Conservation (phyloP, 2,888 invertebrate genomes). For the Eilema griseolum region DNA sequence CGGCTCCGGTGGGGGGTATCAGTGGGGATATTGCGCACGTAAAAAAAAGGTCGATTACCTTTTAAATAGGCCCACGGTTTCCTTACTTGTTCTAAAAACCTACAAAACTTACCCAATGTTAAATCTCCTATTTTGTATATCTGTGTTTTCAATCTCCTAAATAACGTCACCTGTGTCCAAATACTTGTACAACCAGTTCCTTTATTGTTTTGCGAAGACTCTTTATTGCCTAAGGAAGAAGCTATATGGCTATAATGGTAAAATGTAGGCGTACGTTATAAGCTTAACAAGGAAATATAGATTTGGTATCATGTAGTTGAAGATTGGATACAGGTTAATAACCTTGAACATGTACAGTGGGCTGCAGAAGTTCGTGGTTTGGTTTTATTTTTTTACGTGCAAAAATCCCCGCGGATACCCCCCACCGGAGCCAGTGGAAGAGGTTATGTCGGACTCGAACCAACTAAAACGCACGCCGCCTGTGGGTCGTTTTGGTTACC, state of each 20-base stretch:
- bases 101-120: background rate
- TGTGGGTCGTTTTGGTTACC: no score
- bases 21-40: no score
- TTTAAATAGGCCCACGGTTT: no score
- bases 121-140: background rate
- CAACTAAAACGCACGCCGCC: no score
- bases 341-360: no score
- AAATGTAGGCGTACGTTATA: conserved; percentile 28
- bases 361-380: no score
- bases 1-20: no score
- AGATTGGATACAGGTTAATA: background rate
- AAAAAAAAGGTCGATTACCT: no score
- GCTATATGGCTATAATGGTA: conserved; percentile 18
- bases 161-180: conserved; percentile 38
- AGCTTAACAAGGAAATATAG: conserved; percentile 32
- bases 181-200: conserved; percentile 36
- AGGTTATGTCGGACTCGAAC: no score
- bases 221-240: conserved; percentile 22
- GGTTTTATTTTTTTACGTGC: no score
- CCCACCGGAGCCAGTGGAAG: no score
- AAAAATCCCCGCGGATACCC: no score
- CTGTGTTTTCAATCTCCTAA: conserved; percentile 23
- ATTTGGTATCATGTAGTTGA: conserved; percentile 7
- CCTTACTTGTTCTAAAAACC: background rate
- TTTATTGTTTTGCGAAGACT: conserved; percentile 19